Percentiles rank a stretch among this genome's conserved stretches.
Conservation (phyloP, 2,113 vertebrate genomes). For the Orthonyx spaldingii region DNA sequence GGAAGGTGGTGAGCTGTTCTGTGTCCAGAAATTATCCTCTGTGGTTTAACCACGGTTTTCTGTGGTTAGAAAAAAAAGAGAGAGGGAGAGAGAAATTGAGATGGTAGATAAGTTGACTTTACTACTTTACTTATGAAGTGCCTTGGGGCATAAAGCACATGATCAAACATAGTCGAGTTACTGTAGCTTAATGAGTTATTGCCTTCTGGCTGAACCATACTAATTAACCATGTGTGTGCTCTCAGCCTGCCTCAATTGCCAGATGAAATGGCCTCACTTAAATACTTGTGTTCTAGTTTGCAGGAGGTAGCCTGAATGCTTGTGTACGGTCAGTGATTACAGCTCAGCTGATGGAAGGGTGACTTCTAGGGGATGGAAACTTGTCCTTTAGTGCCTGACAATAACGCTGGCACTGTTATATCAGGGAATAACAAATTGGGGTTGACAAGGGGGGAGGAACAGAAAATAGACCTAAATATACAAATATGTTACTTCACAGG, state of each 20-base stretch:
- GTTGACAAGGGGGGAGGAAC: neutral
- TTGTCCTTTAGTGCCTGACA: neutral
- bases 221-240: constrained; percentile 51
- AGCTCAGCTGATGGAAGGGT: neutral
- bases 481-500: neutral
- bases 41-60: constrained; percentile 36
- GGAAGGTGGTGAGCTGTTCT: constrained; percentile 47
- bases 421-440: neutral
- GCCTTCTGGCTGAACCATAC: constrained; percentile 53
- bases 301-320: neutral
- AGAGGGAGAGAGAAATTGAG: constrained; percentile 32
- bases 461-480: neutral
- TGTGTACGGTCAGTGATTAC: neutral
- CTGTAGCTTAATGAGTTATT: constrained; percentile 63
- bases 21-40: constrained; percentile 52
- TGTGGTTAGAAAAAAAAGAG: constrained; percentile 32
- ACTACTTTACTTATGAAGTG: constrained; percentile 44
- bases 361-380: neutral
- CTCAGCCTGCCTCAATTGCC: neutral
- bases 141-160: constrained; percentile 51
- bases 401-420: accelerated
- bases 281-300: neutral
- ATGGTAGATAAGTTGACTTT: constrained; percentile 49
- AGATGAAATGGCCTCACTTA: neutral
- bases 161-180: constrained; percentile 42